A percentile compares a stretch with the other conserved stretches of the same genome.
Evolutionary conservation across 1,140 invertebrate genomes (phyloP).

Genomic region (Lycorma delicatula): DNA sequence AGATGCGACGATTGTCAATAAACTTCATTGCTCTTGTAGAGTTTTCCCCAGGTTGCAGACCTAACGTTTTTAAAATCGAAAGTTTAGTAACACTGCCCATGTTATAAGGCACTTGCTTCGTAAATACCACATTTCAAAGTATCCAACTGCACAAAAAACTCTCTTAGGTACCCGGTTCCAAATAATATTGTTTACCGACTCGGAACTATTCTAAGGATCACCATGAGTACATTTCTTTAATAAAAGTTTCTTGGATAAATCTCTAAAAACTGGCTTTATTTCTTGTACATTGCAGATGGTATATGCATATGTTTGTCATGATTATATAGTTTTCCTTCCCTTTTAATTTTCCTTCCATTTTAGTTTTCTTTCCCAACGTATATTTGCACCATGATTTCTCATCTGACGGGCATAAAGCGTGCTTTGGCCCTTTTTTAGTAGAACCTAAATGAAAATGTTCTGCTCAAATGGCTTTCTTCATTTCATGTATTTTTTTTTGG

Average conservation of each 20-base stretch:
- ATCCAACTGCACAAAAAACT: conserved; percentile 8
- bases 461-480: conserved; percentile 8
- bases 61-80: conserved; percentile 11
- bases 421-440: conserved; percentile 15
- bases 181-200: conserved; percentile 16
- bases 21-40: conserved; percentile 7
- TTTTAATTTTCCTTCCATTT: background rate
- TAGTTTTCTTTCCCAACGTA: no score
- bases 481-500: background rate
- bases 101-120: conserved; percentile 17
- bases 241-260: conserved; percentile 5
- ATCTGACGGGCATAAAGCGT: conserved; percentile 15
- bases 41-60: background rate
- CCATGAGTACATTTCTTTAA: conserved; percentile 13
- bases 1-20: background rate
- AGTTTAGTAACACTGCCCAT: conserved; percentile 6
- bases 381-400: conserved; percentile 18
- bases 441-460: conserved; percentile 13
- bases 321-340: conserved; percentile 8
- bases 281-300: conserved; percentile 4
- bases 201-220: conserved; percentile 9
- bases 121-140: conserved; percentile 14
- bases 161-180: conserved; percentile 8
- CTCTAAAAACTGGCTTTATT: conserved; percentile 15
- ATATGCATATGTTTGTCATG: conserved; percentile 14